These are phyloP conservation scores for Epinephelus fuscoguttatus DNA, from an alignment of 2,113 vertebrate genomes.

Conservation along the genomic window DNA sequence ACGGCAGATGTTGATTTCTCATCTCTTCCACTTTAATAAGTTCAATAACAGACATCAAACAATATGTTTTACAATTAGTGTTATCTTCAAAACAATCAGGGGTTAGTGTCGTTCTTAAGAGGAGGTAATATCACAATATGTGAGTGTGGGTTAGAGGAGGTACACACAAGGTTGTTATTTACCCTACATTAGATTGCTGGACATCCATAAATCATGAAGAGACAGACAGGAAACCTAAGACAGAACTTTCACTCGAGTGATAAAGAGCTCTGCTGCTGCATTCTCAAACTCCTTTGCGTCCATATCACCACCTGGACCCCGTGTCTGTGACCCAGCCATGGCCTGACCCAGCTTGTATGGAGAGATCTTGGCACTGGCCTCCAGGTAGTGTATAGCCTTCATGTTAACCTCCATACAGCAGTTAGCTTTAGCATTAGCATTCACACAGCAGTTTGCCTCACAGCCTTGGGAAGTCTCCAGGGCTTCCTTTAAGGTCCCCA, in stretches of 20 bases:
- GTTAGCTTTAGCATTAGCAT: conserved; percentile 56
- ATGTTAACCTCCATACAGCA: conserved; percentile 84
- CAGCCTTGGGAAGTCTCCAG: conserved; percentile 80
- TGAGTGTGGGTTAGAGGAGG: conserved; percentile 14
- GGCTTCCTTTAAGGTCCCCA: conserved; percentile 90
- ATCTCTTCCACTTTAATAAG: background rate
- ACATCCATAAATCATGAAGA: conserved; percentile 14
- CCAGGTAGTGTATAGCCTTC: conserved; percentile 84
- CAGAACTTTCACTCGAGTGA: conserved; percentile 90
- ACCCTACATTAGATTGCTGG: background rate
- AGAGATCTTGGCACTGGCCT: conserved; percentile 91
- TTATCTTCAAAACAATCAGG: background rate
- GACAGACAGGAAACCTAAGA: conserved; percentile 72
- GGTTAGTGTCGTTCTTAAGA: conserved; percentile 16
- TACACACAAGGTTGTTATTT: background rate
- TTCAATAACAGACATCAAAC: conserved; percentile 7
- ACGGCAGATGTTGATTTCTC: background rate
- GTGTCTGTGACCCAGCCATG: conserved; percentile 85
- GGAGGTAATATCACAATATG: background rate
- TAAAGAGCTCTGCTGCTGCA: conserved; percentile 90
- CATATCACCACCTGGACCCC: conserved; percentile 84
- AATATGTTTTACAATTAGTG: conserved; percentile 13
- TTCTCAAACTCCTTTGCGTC: conserved; percentile 92
- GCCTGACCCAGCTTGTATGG: conserved; percentile 88
- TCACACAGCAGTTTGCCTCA: conserved; percentile 50